Percentiles rank a stretch among this genome's conserved stretches.
These are phyloP conservation scores for Helicolenus hilgendorfi DNA, from an alignment of 2,797 vertebrate species.

Conservation along the genomic window DNA sequence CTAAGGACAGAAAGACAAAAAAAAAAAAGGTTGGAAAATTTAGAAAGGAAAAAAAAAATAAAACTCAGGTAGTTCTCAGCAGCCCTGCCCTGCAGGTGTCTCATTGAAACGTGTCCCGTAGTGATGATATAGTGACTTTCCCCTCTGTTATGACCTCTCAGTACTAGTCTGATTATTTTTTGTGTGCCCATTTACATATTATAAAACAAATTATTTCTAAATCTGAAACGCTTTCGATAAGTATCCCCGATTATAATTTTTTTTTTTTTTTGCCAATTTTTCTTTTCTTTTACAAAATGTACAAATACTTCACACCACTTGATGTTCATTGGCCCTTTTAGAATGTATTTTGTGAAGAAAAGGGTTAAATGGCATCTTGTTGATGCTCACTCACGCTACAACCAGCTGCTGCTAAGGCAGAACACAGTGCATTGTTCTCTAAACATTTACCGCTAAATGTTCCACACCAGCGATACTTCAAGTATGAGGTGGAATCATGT, in stretches of 20 bases:
- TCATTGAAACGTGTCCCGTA: constrained; percentile 92
- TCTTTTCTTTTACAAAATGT: constrained; percentile 68
- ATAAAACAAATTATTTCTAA: constrained; percentile 84
- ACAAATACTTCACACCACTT: constrained; percentile 77
- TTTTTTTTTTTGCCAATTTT: constrained; percentile 9
- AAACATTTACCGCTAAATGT: neutral
- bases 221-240: constrained; percentile 83
- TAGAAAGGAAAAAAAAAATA: constrained; percentile 67
- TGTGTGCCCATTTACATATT: constrained; percentile 77
- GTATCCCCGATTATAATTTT: constrained; percentile 59
- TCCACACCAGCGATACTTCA: constrained; percentile 26
- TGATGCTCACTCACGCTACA: constrained; percentile 46
- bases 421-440: neutral
- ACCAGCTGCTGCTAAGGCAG: constrained; percentile 48
- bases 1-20: constrained; percentile 70
- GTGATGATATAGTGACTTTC: constrained; percentile 85
- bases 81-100: constrained; percentile 90
- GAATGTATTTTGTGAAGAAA: constrained; percentile 91
- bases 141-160: constrained; percentile 81
- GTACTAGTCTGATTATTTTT: constrained; percentile 79
- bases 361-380: constrained; percentile 72
- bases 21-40: constrained; percentile 57
- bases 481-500: constrained; percentile 7
- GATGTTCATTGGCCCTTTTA: constrained; percentile 82
- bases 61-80: constrained; percentile 95